Evolutionary conservation across 1,140 invertebrate genomes (phyloP).

Genomic region (Platyscapa corneri): DNA sequence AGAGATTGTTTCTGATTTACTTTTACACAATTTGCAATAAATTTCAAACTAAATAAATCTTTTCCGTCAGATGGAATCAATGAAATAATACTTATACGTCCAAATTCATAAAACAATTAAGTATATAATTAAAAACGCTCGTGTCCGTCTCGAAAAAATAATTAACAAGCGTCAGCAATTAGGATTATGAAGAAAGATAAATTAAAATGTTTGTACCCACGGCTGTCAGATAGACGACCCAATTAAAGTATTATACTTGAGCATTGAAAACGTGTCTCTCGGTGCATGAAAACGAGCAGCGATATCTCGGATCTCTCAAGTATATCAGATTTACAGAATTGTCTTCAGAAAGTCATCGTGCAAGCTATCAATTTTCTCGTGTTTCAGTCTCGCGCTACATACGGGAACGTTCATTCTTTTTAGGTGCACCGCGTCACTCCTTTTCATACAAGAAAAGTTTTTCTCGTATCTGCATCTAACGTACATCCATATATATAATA

Average conservation of each 20-base stretch:
- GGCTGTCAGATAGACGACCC: neutral
- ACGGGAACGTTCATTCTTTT: neutral
- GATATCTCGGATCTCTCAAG: neutral
- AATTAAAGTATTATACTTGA: slow-evolving; percentile 14
- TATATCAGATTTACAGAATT: slow-evolving; percentile 25
- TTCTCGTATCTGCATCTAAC: neutral
- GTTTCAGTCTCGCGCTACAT: slow-evolving; percentile 13
- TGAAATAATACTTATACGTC: too few species aligned
- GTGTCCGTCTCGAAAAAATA: neutral
- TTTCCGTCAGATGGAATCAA: too few species aligned
- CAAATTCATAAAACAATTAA: neutral
- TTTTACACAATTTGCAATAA: too few species aligned
- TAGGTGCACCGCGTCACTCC: neutral
- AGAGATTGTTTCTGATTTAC: too few species aligned
- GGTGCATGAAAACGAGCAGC: neutral
- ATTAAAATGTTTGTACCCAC: neutral
- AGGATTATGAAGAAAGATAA: neutral
- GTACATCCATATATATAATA: neutral
- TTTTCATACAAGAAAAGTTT: neutral
- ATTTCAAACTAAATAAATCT: too few species aligned
- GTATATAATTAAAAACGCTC: neutral
- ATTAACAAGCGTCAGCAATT: neutral
- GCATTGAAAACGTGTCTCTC: neutral
- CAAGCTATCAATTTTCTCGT: neutral
- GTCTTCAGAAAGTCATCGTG: neutral